Conservation (phyloP, 2,113 vertebrate species). For the Glaucidium brasilianum region DNA sequence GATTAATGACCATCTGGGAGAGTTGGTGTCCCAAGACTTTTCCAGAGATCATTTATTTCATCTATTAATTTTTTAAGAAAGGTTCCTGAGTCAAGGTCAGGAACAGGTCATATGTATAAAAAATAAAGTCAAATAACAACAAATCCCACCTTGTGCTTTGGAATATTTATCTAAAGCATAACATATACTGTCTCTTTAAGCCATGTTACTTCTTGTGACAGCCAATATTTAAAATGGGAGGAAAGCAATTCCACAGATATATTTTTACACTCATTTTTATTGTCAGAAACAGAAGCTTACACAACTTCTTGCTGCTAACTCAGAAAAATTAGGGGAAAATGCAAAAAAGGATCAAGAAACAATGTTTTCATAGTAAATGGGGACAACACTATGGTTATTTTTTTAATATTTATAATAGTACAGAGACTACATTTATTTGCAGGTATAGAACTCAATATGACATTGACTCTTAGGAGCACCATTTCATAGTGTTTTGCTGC, state of each 20-base stretch:
- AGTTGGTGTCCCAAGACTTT: background rate
- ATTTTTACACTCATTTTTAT: background rate
- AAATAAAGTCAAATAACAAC: background rate
- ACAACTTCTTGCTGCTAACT: background rate
- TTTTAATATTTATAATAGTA: background rate
- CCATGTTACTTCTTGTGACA: background rate
- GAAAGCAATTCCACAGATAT: background rate
- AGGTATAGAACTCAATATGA: background rate
- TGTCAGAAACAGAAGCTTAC: background rate
- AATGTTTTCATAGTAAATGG: background rate
- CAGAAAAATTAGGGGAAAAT: background rate
- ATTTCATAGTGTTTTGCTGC: background rate
- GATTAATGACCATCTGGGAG: constrained; percentile 16
- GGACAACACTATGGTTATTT: rapidly evolving
- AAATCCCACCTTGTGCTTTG: background rate
- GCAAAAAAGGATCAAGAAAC: background rate
- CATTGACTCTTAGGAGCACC: background rate
- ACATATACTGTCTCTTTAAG: background rate
- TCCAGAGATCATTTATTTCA: constrained; percentile 2
- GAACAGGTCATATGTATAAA: background rate
- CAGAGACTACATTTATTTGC: background rate
- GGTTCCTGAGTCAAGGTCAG: background rate
- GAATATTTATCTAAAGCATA: background rate
- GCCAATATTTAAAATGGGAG: background rate
- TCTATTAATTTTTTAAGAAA: constrained; percentile 3